A percentile compares a stretch with the other conserved stretches of the same genome.
Conservation (phyloP, 37 sponge, comb jelly and placozoan genomes). For the Axinella damicornis region DNA sequence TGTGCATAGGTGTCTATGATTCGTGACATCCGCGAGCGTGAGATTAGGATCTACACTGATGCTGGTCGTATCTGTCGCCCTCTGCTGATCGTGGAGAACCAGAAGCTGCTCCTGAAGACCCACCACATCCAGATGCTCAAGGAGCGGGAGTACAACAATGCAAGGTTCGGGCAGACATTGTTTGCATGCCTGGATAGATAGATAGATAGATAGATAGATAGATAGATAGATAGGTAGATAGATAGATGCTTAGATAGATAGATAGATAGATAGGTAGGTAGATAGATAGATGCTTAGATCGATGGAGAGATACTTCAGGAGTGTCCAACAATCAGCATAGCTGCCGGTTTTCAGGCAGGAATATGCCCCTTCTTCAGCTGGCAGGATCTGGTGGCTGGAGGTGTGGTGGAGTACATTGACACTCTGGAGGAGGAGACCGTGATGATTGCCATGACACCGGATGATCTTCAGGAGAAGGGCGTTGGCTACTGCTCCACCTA, state of each 20-base stretch:
- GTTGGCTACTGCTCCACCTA: conserved; percentile 95
- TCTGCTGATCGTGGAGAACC: conserved; percentile 98
- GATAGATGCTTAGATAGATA: too few relatives aligned
- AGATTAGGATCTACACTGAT: conserved; percentile 99
- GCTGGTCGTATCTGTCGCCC: conserved; percentile 99
- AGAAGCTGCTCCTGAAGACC: conserved; percentile 95
- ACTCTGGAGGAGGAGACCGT: conserved; percentile 99
- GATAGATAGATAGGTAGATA: too few relatives aligned
- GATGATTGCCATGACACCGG: conserved; percentile 99
- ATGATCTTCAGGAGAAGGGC: conserved; percentile 84
- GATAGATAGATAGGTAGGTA: too few relatives aligned
- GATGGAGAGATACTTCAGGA: too few relatives aligned
- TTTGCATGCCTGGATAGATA: background rate
- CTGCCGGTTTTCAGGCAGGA: background rate
- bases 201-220: background rate
- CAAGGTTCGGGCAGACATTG: conserved; percentile 72
- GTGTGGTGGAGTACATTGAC: conserved; percentile 99
- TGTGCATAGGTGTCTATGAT: conserved; percentile 89
- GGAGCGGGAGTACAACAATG: conserved; percentile 94
- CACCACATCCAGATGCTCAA: conserved; percentile 96
- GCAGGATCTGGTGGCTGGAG: conserved; percentile 97
- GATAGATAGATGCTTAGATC: too few relatives aligned
- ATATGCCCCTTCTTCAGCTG: conserved; percentile 67
- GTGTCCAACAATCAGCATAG: too few relatives aligned
- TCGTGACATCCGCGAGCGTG: conserved; percentile 94